Conservation (phyloP, 92 coral and sea anemone genomes). For the Anthopleura xanthogrammica region DNA sequence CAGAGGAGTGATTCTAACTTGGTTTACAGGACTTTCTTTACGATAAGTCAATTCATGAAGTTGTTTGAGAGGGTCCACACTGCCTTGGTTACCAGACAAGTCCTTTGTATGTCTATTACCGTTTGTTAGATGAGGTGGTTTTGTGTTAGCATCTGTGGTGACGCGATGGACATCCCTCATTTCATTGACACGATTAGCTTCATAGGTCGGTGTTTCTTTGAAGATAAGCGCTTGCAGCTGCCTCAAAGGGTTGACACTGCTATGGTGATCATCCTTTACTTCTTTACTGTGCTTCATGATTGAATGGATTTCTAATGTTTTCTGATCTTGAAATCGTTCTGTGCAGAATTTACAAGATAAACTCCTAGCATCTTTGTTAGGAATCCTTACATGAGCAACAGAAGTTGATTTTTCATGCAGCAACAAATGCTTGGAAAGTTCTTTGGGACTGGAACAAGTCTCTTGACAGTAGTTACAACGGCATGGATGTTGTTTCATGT, state of each 20-base stretch:
- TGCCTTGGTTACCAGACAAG: not conserved
- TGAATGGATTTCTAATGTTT: slow-evolving; percentile 18
- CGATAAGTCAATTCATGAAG: slow-evolving; percentile 31
- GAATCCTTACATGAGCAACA: not conserved
- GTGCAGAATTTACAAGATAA: slow-evolving; percentile 23
- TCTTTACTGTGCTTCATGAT: slow-evolving; percentile 4
- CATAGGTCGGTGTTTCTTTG: slow-evolving; percentile 39
- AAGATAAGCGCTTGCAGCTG: slow-evolving; percentile 45
- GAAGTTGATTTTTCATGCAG: not conserved
- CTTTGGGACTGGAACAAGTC: slow-evolving; percentile 9
- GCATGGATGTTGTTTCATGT: slow-evolving; percentile 19
- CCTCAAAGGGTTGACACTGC: slow-evolving; percentile 31
- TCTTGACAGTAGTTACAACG: slow-evolving; percentile 37
- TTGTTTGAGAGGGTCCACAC: slow-evolving; percentile 25
- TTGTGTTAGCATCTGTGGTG: slow-evolving; percentile 1
- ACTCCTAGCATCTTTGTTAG: not conserved
- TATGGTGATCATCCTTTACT: not conserved
- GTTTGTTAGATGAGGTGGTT: not conserved
- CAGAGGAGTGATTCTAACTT: not conserved
- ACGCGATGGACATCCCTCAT: slow-evolving; percentile 8
- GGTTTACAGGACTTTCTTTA: slow-evolving; percentile 20
- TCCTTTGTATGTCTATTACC: not conserved
- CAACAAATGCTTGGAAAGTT: slow-evolving; percentile 29
- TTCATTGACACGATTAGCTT: slow-evolving; percentile 26
- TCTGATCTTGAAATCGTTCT: slow-evolving; percentile 9